phyloP scores from a whole-genome alignment of 2,888 invertebrate genomes.

The Andrena chrysosceles region DNA sequence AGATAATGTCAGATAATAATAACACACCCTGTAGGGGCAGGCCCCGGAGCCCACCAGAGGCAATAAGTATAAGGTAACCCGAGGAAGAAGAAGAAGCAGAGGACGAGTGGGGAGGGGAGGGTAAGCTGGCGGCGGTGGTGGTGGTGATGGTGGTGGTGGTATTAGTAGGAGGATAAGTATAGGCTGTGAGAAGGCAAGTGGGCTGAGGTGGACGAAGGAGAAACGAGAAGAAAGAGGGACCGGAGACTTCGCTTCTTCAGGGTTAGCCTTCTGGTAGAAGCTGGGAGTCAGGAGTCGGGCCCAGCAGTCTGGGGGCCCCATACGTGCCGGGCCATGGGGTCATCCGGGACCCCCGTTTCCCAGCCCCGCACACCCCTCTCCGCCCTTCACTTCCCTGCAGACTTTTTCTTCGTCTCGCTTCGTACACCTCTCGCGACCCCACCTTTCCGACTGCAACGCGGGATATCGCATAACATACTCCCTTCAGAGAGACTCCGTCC shows the following conservation, averaged over 20 bases:
- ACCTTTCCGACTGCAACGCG: conserved; percentile 69
- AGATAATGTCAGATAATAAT: conserved; percentile 85
- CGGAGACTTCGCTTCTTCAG: conserved; percentile 75
- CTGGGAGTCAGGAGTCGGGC: conserved; percentile 81
- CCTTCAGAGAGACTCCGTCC: conserved; percentile 53
- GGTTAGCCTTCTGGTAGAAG: conserved; percentile 80
- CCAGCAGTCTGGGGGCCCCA: conserved; percentile 82
- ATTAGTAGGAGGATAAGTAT: conserved; percentile 85
- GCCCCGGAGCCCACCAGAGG: conserved; percentile 78
- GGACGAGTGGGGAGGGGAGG: conserved; percentile 66
- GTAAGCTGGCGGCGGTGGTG: conserved; percentile 71
- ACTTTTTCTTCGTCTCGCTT: conserved; percentile 65
- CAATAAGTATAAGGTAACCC: conserved; percentile 83
- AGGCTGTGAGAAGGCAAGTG: conserved; percentile 80
- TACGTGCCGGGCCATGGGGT: conserved; percentile 84
- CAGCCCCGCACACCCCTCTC: conserved; percentile 65
- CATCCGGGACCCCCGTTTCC: conserved; percentile 79
- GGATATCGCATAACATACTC: conserved; percentile 72
- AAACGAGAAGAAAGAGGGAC: conserved; percentile 52
- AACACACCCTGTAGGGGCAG: conserved; percentile 82
- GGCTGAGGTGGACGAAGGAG: conserved; percentile 68
- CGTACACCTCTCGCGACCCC: conserved; percentile 70
- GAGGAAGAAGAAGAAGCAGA: conserved; percentile 70
- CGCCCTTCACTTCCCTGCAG: conserved; percentile 42
- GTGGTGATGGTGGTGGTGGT: conserved; percentile 77